Evolutionary conservation across 1,140 invertebrate species (phyloP).

Genomic region (Laodelphax striatellus): DNA sequence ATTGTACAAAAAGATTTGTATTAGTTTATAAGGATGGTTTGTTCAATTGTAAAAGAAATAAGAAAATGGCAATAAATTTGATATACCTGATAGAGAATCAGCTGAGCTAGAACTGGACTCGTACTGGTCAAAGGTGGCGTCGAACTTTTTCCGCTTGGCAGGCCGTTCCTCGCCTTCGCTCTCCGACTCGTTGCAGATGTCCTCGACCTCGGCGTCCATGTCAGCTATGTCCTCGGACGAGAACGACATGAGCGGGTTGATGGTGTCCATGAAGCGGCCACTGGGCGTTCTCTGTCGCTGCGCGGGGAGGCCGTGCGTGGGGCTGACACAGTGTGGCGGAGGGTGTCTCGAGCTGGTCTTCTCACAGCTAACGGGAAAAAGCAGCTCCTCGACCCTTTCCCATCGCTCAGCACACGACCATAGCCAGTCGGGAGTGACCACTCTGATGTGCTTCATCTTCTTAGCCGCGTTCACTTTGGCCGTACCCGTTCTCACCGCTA

Average conservation of each 20-base stretch:
- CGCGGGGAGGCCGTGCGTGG: conserved; percentile 25
- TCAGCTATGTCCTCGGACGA: conserved; percentile 78
- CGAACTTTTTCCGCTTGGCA: conserved; percentile 4
- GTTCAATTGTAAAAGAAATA: too few relatives aligned
- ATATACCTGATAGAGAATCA: conserved; percentile 15
- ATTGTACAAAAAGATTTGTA: too few relatives aligned
- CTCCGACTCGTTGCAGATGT: conserved; percentile 41
- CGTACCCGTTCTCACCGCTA: conserved; percentile 78
- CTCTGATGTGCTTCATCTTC: conserved; percentile 52
- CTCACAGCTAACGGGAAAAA: conserved; percentile 24
- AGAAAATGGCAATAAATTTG: too few relatives aligned
- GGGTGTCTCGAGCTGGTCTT: conserved; percentile 44
- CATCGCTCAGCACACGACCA: conserved; percentile 75
- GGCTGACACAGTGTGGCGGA: conserved; percentile 70
- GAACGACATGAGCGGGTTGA: conserved; percentile 79
- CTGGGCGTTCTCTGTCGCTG: conserved; percentile 26
- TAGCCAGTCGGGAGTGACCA: conserved; percentile 89
- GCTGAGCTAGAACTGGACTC: conserved; percentile 14
- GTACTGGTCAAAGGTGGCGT: not conserved
- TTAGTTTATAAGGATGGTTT: too few relatives aligned
- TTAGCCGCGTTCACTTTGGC: conserved; percentile 66
- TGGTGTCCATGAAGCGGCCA: conserved; percentile 63
- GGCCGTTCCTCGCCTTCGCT: conserved; percentile 39
- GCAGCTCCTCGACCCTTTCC: conserved; percentile 14
- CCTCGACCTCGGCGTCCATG: conserved; percentile 81